Evolutionary conservation across 2,888 invertebrate genomes (phyloP), one percentile per base, ranked within the genome.

Genomic region (Cataglyphis cursor): DNA sequence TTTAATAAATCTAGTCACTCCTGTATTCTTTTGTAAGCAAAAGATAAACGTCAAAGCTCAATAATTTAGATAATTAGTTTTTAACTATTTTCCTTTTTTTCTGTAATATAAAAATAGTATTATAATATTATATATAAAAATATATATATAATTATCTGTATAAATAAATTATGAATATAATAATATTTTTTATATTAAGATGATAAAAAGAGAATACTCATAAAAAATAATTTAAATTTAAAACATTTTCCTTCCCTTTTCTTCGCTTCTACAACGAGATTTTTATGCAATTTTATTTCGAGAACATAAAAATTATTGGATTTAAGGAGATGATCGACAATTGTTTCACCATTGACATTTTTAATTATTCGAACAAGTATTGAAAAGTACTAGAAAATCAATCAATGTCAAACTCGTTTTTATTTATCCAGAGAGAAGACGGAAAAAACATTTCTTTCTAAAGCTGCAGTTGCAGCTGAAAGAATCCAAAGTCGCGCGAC

Each of bases 401-500:
- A 12, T 41, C 38, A 41, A 64, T 15, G 18, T 41, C 65, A 15
- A 65, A 31, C 0, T 18, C 41, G 6, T 24, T 15, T 44, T 41
- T 24, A 44, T 41, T 64, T 65, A 18, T 44, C 44, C 28, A 28
- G 18, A 38, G 21, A 28, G n/a, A 48, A 9, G 5, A 24, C 5
- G 28, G 24, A 35, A 64, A 41, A 24, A 9, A 28, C 61, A 83
- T 82, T 85, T 85, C 83, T 88, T 82, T 66, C 64, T n/a, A 44
- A 54, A 80, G 75, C 15, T 48, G 72, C 83, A 87, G 78, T 81
- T 74, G 86, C 86, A 86, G 73, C 84, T 82, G 84, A 75, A 62
- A 64, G 87, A 86, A 82, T 81, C 83, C 85, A 82, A 88, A 88
- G 85, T 88, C 86, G 83, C 65, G 24, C 44, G 44, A 65, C 24